Evolutionary conservation across 1,140 invertebrate species (phyloP), one percentile per base, ranked within the genome.

Genomic region (Medauroidea extradentata): DNA sequence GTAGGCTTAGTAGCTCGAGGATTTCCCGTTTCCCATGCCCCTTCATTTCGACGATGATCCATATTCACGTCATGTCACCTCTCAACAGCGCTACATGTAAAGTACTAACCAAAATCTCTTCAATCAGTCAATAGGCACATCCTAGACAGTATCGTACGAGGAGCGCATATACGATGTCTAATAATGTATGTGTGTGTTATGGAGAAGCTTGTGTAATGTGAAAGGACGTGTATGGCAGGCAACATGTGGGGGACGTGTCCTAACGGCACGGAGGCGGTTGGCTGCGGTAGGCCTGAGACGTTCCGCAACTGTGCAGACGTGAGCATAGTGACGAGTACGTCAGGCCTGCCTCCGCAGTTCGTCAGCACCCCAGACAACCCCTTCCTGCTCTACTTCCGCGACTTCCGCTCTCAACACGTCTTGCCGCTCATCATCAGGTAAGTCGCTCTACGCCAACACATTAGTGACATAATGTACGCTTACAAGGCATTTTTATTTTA

Each of bases 291-390:
- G 55, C 88, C 92, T 43, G 91, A 95, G 75, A 93, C 89, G 0
- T 95, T 94, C 71, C 79, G 89, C 43, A 94, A 93, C 68, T 94
- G 92, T 69, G 92, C 91, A 0, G 91, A 95, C 69, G 81, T 94
- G 41, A 83, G 81, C 29, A 88, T 94, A 48, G 77, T 87, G 1
- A 89, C 89, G 2, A 90, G 83, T 63, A 87, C 86, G 1, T 85
- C 85, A 4, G 87, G 87, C 11, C 78, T 85, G 1, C 83, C 82
- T 18, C 78, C 79, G 16, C 85, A 85, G 9, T 72, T 82, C 55
- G 87, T 89, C 58, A 78, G 80, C 2, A 73, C 79, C 16, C 69
- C 79, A 19, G 79, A 86, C 65, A 89, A 89, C 66, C 88, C 89
- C 5, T 90, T 85, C 75, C 70, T 88, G 23, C 75, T 91, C 0